These are phyloP conservation scores for Himalopsyche anomala DNA, from an alignment of 2,888 invertebrate genomes.

Conservation along the genomic window DNA sequence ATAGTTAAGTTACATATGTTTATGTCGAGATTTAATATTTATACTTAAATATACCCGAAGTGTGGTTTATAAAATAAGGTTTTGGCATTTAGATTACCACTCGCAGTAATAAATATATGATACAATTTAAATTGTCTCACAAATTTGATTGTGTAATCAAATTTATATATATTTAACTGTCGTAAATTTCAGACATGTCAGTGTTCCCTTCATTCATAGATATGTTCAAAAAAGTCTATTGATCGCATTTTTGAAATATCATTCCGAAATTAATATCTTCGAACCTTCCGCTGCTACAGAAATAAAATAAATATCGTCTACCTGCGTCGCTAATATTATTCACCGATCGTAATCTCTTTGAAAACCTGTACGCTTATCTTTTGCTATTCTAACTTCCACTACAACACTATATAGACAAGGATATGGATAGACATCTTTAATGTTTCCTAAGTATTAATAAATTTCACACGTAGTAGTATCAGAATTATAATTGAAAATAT, in stretches of 20 bases:
- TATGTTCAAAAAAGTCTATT: constrained; percentile 43
- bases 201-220: constrained; percentile 38
- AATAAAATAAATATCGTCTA: constrained; percentile 20
- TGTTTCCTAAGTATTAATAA: constrained; percentile 27
- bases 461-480: constrained; percentile 13
- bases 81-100: constrained; percentile 43
- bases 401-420: constrained; percentile 46
- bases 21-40: constrained; percentile 37
- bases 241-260: constrained; percentile 42
- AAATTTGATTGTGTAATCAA: constrained; percentile 36
- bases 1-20: constrained; percentile 37
- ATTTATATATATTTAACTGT: constrained; percentile 37
- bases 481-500: constrained; percentile 16
- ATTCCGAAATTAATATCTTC: constrained; percentile 8
- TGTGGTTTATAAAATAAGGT: constrained; percentile 31
- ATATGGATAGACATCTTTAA: constrained; percentile 55
- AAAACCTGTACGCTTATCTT: constrained; percentile 36
- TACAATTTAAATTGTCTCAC: constrained; percentile 5
- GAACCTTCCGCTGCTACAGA: background rate
- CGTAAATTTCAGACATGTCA: constrained; percentile 34
- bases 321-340: background rate
- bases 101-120: constrained; percentile 14
- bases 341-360: background rate
- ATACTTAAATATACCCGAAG: constrained; percentile 35
- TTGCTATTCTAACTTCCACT: constrained; percentile 42